Percentiles rank a stretch among this genome's conserved stretches.
These are phyloP conservation scores for Dermatemys mawii DNA, from an alignment of 2,113 vertebrate species.

Conservation along the genomic window DNA sequence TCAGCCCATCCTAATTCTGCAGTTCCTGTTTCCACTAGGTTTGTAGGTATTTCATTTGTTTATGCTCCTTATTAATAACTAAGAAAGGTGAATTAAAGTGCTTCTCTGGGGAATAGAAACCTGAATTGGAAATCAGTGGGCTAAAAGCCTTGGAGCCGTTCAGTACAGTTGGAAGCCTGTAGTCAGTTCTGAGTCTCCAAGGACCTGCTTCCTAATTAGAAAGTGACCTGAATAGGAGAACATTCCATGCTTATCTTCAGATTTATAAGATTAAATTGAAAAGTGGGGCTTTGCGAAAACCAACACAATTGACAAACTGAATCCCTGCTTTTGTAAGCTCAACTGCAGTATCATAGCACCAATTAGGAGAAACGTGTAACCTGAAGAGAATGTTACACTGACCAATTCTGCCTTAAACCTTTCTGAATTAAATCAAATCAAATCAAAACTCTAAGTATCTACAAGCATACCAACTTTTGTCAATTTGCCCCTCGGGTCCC, in stretches of 20 bases:
- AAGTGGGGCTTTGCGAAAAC: not conserved
- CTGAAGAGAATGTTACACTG: not conserved
- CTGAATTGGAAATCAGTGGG: not conserved
- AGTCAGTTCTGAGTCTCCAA: not conserved
- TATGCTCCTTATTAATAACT: not conserved
- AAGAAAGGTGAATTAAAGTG: not conserved
- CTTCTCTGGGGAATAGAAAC: not conserved
- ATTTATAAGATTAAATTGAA: conserved; percentile 2
- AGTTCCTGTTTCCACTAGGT: not conserved
- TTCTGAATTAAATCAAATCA: not conserved
- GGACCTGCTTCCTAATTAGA: not conserved
- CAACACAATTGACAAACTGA: not conserved
- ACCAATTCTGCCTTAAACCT: not conserved
- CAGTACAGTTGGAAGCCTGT: not conserved
- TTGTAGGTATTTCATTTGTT: conserved; percentile 9
- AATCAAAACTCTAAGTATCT: not conserved
- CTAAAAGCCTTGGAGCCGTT: not conserved
- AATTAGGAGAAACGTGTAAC: not conserved
- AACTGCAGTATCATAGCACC: not conserved
- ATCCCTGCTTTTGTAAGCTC: not conserved
- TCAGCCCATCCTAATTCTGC: not conserved
- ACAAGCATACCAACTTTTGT: not conserved
- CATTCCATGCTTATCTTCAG: not conserved
- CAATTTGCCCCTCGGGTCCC: not conserved
- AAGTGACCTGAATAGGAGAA: not conserved